phyloP scores from a whole-genome alignment of 1,140 invertebrate genomes.

The Drosophila rhopaloa region DNA sequence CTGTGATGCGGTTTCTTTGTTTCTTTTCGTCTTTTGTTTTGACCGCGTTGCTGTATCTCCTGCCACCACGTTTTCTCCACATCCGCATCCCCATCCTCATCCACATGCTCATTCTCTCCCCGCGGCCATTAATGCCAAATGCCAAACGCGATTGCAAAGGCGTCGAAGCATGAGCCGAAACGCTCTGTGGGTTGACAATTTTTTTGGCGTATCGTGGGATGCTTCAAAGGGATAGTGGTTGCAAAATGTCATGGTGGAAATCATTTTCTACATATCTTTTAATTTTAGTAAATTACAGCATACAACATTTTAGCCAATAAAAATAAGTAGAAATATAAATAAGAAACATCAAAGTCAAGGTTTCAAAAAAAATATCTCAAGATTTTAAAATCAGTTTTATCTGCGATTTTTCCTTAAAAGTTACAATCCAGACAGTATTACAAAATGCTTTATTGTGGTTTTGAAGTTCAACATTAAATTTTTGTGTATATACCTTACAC shows the following conservation, averaged over 20 bases:
- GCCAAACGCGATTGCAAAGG: slow-evolving; percentile 76
- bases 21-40: slow-evolving; percentile 52
- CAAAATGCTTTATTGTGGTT: no score
- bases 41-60: slow-evolving; percentile 24
- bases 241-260: not conserved
- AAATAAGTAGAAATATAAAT: not conserved
- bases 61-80: not conserved
- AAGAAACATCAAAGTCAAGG: no score
- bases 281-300: no score
- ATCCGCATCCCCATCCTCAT: not conserved
- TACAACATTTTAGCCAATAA: not conserved
- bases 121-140: slow-evolving; percentile 67
- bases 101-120: slow-evolving; percentile 11
- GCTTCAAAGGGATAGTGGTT: not conserved
- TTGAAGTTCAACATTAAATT: no score
- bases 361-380: no score
- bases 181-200: slow-evolving; percentile 61
- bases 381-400: no score
- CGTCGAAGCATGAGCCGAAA: slow-evolving; percentile 76
- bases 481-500: no score
- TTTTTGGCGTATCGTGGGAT: slow-evolving; percentile 16
- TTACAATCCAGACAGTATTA: no score
- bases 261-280: no score
- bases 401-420: no score
- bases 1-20: slow-evolving; percentile 66